Percentiles rank a stretch among this genome's conserved stretches.
These are phyloP conservation scores for Callyntrura guangdongensis DNA, from an alignment of 2,888 invertebrate genomes.

Conservation along the genomic window DNA sequence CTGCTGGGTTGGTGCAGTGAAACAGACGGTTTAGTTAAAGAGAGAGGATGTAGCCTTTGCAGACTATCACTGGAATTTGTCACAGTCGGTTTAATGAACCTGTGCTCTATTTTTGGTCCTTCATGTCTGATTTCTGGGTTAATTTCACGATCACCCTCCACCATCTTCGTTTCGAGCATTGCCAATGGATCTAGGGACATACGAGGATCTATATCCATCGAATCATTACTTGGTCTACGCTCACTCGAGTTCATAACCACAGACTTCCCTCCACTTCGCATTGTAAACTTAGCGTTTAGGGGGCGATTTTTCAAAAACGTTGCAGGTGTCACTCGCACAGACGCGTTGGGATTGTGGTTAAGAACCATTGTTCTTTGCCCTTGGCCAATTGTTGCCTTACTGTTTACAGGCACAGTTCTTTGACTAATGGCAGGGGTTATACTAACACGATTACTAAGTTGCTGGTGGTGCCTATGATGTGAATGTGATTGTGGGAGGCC, in stretches of 20 bases:
- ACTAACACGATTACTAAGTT: slow-evolving; percentile 71
- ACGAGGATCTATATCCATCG: slow-evolving; percentile 73
- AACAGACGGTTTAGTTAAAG: slow-evolving; percentile 49
- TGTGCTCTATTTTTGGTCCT: slow-evolving; percentile 75
- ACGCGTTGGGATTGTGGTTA: slow-evolving; percentile 74
- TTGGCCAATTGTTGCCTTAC: slow-evolving; percentile 56
- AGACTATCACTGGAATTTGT: slow-evolving; percentile 56
- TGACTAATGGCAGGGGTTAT: slow-evolving; percentile 76
- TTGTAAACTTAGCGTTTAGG: slow-evolving; percentile 55
- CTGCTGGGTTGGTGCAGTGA: slow-evolving; percentile 48
- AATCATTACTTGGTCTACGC: slow-evolving; percentile 44
- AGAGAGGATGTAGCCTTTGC: slow-evolving; percentile 71
- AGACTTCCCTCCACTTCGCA: slow-evolving; percentile 42
- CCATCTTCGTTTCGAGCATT: slow-evolving; percentile 81
- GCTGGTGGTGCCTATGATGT: slow-evolving; percentile 68
- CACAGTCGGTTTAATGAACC: slow-evolving; percentile 68
- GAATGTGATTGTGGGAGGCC: slow-evolving; percentile 65
- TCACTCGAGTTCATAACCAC: slow-evolving; percentile 35
- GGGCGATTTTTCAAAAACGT: slow-evolving; percentile 75
- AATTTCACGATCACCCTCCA: slow-evolving; percentile 81
- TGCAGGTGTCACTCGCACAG: slow-evolving; percentile 72
- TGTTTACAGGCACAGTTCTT: slow-evolving; percentile 59
- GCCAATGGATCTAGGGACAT: slow-evolving; percentile 77
- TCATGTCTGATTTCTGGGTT: slow-evolving; percentile 67
- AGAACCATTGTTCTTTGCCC: slow-evolving; percentile 75